Evolutionary conservation across 1,140 invertebrate species (phyloP).

Genomic region (Drosophila trapezifrons): DNA sequence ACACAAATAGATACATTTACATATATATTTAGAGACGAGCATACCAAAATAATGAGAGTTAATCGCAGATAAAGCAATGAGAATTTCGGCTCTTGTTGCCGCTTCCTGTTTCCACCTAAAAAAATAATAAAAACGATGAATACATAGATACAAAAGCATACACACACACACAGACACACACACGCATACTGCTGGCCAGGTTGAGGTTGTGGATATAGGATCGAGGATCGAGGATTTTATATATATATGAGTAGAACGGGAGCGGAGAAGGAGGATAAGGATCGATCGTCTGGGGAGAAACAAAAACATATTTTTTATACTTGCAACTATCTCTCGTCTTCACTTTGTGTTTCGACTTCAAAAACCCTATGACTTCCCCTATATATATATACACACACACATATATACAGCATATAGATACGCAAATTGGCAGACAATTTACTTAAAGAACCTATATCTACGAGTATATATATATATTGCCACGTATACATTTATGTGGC

Average conservation of each 20-base stretch:
- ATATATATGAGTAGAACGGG: slow-evolving; percentile 2
- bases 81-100: slow-evolving; percentile 31
- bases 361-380: slow-evolving; percentile 24
- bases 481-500: slow-evolving; percentile 7
- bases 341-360: slow-evolving; percentile 34
- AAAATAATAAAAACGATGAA: slow-evolving; percentile 6
- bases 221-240: slow-evolving; percentile 28
- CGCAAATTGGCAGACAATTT: slow-evolving; percentile 47
- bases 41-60: slow-evolving; percentile 18
- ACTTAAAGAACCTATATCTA: slow-evolving; percentile 43
- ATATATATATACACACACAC: slow-evolving; percentile 9
- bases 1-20: slow-evolving; percentile 23
- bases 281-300: slow-evolving; percentile 3
- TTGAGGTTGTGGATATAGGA: slow-evolving; percentile 46
- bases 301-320: slow-evolving; percentile 43
- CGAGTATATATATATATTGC: slow-evolving; percentile 26
- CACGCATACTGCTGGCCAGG: slow-evolving; percentile 53
- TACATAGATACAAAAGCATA: slow-evolving; percentile 20
- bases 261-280: neutral
- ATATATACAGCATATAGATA: slow-evolving; percentile 28
- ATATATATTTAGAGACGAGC: slow-evolving; percentile 34
- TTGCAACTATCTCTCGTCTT: slow-evolving; percentile 32
- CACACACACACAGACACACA: slow-evolving; percentile 26
- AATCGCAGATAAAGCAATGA: slow-evolving; percentile 31
- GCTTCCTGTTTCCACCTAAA: slow-evolving; percentile 48